These are phyloP conservation scores for Trilocha varians DNA, from an alignment of 2,888 invertebrate species.

Conservation along the genomic window DNA sequence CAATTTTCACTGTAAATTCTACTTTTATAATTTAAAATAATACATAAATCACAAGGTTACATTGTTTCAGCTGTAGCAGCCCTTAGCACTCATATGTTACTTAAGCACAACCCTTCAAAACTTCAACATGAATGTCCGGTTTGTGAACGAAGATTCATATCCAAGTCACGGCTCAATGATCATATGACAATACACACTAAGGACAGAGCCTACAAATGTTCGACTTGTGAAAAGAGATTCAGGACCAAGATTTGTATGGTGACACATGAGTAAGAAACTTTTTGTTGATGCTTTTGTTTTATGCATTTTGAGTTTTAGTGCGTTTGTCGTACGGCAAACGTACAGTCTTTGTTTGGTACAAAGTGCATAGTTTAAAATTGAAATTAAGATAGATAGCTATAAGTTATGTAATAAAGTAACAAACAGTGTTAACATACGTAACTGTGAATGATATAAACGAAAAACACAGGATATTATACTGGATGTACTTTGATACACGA, in stretches of 20 bases:
- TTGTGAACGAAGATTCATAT: conserved; percentile 42
- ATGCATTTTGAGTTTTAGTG: background rate
- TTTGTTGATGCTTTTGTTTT: background rate
- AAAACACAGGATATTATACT: too few species aligned
- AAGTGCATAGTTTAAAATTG: too few species aligned
- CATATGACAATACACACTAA: conserved; percentile 48
- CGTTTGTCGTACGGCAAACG: too few species aligned
- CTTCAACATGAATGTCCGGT: conserved; percentile 34
- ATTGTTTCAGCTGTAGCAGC: conserved; percentile 32
- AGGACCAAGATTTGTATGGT: conserved; percentile 27
- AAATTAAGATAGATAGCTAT: too few species aligned
- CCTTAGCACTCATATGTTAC: conserved; percentile 27
- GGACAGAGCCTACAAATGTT: conserved; percentile 41
- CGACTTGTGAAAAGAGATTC: conserved; percentile 43
- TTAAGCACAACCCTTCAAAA: conserved; percentile 30
- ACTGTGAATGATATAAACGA: too few species aligned
- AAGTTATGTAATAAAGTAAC: too few species aligned
- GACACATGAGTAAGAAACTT: conserved; percentile 42
- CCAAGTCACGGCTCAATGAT: conserved; percentile 27
- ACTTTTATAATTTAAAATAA: too few species aligned
- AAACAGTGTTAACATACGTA: too few species aligned
- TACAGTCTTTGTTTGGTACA: too few species aligned
- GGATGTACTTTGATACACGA: too few species aligned
- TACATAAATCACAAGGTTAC: background rate
- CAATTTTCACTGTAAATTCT: too few species aligned